Base-by-base conservation (phyloP, 2,888 invertebrate genomes). In the Taenaris catops region DNA sequence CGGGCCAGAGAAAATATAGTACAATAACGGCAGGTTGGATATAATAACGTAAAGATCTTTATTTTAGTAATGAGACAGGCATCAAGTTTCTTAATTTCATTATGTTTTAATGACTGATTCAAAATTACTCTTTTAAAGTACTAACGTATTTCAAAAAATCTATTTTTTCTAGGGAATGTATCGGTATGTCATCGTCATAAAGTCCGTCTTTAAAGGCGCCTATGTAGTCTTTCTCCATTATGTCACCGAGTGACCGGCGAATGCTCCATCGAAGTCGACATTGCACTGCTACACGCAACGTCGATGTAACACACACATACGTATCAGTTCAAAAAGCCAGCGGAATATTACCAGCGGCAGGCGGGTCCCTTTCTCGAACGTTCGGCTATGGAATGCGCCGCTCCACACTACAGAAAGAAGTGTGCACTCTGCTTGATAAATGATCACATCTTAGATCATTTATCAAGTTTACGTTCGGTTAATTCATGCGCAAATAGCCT, bases 281-380 rank as follows among this genome's bases (percentile, higher is more conserved):
- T 32, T 23, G 27, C 32, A 32, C 7, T 14, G 8, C 21, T 21
- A 39, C 36, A 42, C 52, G 48, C 59, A 58, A 55, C 59, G 51
- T 12, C 25, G 16, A 38, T 34, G 27, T 57, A 55, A 58, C 43
- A 48, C 42, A 48, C 48, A 55, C 53, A 42, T 34, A 10, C 19
- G 19, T 58, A 60, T 50, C 25, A 53, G 56, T 57, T 62, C 63
- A 60, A 69, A 74, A 74, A 64, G 61, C 53, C 64, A 68, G 61
- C 70, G 79, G 78, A 80, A 79, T 75, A 72, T 67, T 73, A 65
- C 78, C 57, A 60, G 58, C 52, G 49, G 46, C 45, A 31, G 49
- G 48, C 52, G 48, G 48, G 54, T 46, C 46, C 48, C 47, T 38
- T 56, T 78, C 75, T 78, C 69, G 76, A 42, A 40, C 31, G 25